Evolutionary conservation across 2,113 vertebrate genomes (phyloP), one percentile per base, ranked within the genome.

Genomic region (Irena cyanogastra): DNA sequence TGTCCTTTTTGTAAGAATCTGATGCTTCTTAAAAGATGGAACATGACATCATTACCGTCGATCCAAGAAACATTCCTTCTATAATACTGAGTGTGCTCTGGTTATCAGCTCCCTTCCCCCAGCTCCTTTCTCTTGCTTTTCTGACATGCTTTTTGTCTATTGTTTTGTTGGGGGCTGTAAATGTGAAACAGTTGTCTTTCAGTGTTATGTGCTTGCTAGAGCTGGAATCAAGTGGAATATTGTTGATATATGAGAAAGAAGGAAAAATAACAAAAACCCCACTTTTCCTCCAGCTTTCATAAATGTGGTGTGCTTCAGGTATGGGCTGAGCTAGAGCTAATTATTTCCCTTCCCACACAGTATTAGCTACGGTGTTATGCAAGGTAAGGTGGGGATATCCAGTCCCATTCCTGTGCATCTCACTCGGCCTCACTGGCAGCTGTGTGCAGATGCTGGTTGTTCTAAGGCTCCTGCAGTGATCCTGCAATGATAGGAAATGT

Each of bases 1-100:
- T 97, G 97, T 97, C 94, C 96, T 98, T 98, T 98, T 97, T 98
- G 97, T 98, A 93, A 97, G 97, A 97, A 95, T 97, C 94, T 74
- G 96, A 97, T 96, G 94, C 94, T 97, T 97, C 97, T 98, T 97
- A 97, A 97, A 97, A 97, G 97, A 97, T 97, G 95, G 95, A 97
- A 97, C 94, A 97, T 98, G 97, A 98, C 95, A 97, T 98, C 97
- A 98, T 97, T 86, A 94, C 94, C 1, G 78, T 95, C 97, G 95
- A 90, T 95, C 96, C 90, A 94, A 97, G 96, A 96, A 97, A 54
- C 97, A 97, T 98, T 98, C 95, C 97, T 97, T 94, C 95, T 97
- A 37, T 96, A 96, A 95, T 83, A 97, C 91, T 94, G 95, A 95
- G 93, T 97, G 93, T 96, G 86, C 88, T 97, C 89, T 97, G 95